These are phyloP conservation scores for Crocuta crocuta DNA, from an alignment of 2,113 vertebrate species.

Conservation along the genomic window DNA sequence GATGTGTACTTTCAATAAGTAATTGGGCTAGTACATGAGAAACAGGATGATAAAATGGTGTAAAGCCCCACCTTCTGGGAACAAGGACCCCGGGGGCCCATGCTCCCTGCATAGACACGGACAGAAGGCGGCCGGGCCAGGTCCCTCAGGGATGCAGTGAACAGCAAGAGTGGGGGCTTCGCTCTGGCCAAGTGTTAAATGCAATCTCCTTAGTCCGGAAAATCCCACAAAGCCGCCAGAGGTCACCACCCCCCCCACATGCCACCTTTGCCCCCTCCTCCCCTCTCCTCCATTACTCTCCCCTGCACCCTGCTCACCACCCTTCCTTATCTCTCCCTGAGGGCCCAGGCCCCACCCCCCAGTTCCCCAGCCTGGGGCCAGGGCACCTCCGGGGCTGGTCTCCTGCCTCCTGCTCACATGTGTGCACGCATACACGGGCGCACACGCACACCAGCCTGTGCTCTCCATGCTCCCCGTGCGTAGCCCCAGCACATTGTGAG, in stretches of 20 bases:
- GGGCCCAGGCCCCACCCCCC: no score
- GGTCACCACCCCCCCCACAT: no score
- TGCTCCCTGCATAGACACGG: no score
- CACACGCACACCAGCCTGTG: background rate
- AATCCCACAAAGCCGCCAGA: background rate
- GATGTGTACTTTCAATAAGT: background rate
- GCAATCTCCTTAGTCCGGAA: background rate
- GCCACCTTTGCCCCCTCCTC: background rate
- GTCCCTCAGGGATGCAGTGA: rapidly evolving
- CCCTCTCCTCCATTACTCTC: background rate
- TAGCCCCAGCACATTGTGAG: background rate
- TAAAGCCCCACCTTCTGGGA: background rate
- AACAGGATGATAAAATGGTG: background rate
- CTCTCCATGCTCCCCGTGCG: rapidly evolving
- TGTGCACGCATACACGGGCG: background rate
- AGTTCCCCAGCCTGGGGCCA: background rate
- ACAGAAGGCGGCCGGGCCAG: background rate
- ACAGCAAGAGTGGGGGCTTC: rapidly evolving
- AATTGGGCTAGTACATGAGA: no score
- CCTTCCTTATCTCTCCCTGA: background rate
- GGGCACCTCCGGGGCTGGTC: background rate
- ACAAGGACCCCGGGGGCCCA: rapidly evolving
- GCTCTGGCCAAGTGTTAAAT: rapidly evolving
- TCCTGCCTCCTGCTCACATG: background rate
- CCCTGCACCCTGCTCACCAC: no score